phyloP scores from a whole-genome alignment of 1,140 invertebrate genomes.

The Heterodera schachtii region DNA sequence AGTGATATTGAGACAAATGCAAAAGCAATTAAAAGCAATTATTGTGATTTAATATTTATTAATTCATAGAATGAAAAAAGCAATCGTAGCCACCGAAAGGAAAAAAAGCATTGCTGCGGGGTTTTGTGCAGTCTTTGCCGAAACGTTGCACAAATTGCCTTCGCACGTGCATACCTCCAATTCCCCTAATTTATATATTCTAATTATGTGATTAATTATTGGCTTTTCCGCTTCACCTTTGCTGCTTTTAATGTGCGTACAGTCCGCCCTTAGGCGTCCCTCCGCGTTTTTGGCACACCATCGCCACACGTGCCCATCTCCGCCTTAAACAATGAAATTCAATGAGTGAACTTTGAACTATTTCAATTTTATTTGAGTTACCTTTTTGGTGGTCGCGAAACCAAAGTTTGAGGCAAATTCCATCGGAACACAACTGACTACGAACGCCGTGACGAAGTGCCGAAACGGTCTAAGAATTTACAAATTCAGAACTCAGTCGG shows the following conservation, averaged over 20 bases:
- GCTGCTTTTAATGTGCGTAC: conserved; percentile 54
- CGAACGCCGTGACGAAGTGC: conserved; percentile 53
- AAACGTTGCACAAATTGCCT: conserved; percentile 54
- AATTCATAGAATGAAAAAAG: no score
- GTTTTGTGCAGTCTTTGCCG: conserved; percentile 6
- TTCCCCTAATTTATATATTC: conserved; percentile 39
- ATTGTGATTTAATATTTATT: no score
- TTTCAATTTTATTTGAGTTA: neutral
- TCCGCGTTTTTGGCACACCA: conserved; percentile 58
- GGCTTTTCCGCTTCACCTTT: conserved; percentile 40
- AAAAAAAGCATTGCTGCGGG: neutral
- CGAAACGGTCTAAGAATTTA: conserved; percentile 40
- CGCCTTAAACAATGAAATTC: conserved; percentile 32
- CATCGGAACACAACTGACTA: conserved; percentile 50
- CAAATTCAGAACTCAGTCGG: no score
- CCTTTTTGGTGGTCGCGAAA: conserved; percentile 53
- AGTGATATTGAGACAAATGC: no score
- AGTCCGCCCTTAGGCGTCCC: conserved; percentile 56
- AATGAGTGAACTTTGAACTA: neutral
- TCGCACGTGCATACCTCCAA: conserved; percentile 61
- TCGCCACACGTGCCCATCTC: conserved; percentile 52
- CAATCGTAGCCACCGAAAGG: neutral
- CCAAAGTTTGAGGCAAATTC: conserved; percentile 59
- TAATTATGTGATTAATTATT: neutral
- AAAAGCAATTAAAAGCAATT: no score